A percentile compares a stretch with the other conserved stretches of the same genome.
phyloP scores from a whole-genome alignment of 2,113 vertebrate genomes.

The Pelobates fuscus region DNA sequence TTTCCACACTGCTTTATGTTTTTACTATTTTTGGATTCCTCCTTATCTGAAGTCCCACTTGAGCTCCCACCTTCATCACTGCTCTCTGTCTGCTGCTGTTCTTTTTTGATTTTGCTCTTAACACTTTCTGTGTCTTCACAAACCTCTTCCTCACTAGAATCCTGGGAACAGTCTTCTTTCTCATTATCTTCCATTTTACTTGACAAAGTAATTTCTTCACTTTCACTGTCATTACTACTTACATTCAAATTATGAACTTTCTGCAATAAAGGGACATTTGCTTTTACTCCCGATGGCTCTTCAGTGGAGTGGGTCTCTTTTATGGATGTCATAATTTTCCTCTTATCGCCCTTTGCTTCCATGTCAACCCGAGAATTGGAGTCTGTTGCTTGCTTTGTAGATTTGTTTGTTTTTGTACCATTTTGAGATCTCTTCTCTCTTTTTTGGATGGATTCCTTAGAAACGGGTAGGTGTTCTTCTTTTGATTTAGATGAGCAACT shows the following conservation, averaged over 20 bases:
- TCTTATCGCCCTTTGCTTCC: neutral
- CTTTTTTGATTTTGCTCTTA: neutral
- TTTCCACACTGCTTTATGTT: neutral
- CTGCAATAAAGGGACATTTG: neutral
- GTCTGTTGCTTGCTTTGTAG: neutral
- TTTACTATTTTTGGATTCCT: neutral
- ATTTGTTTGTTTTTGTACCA: neutral
- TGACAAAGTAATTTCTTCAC: neutral
- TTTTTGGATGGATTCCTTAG: neutral
- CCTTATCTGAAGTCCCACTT: conserved; percentile 14
- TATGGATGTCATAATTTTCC: neutral
- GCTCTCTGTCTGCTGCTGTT: neutral
- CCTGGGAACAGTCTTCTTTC: neutral
- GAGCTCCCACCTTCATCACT: conserved; percentile 14
- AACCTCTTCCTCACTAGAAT: conserved; percentile 5
- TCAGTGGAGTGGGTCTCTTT: conserved; percentile 7
- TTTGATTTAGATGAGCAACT: neutral
- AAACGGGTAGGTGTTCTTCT: neutral
- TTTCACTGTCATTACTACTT: neutral
- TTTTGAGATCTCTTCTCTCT: neutral
- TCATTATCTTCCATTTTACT: neutral
- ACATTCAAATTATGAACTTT: neutral
- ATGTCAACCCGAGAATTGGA: neutral
- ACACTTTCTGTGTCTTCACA: conserved; percentile 1
- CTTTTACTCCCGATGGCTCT: neutral